A percentile compares a stretch with the other conserved stretches of the same genome.
Evolutionary conservation across 2,888 invertebrate species (phyloP).

Genomic region (Perithous albicinctus): DNA sequence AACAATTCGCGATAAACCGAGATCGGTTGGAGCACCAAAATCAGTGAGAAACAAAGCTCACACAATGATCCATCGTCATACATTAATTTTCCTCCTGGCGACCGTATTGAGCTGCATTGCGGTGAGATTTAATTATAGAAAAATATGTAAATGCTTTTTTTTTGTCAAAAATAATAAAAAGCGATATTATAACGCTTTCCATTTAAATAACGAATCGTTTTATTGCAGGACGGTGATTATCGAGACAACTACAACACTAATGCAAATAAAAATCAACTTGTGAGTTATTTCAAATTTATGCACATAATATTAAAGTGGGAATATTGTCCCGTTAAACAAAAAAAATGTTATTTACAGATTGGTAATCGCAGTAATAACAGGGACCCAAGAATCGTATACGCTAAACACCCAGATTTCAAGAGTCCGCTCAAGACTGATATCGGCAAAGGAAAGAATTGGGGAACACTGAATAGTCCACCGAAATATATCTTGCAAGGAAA

Average conservation of each 20-base stretch:
- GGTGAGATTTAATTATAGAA: conserved; percentile 31
- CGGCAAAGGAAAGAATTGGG: no score
- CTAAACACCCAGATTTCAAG: no score
- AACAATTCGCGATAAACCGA: background rate
- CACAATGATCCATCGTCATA: background rate
- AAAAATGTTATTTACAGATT: no score
- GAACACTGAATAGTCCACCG: no score
- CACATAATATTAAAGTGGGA: no score
- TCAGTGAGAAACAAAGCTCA: background rate
- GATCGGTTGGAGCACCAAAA: conserved; percentile 12
- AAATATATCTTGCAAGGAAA: no score
- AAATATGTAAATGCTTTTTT: background rate
- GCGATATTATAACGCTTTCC: background rate
- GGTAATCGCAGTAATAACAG: no score
- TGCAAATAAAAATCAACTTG: conserved; percentile 9
- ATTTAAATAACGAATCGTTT: background rate
- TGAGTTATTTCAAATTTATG: background rate
- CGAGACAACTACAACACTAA: conserved; percentile 17
- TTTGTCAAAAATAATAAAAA: background rate
- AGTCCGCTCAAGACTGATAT: no score
- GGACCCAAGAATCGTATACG: no score
- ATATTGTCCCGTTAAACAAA: no score
- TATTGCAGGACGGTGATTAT: conserved; percentile 10
- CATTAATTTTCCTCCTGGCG: conserved; percentile 24
- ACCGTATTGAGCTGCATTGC: conserved; percentile 9